Percentiles rank a stretch among this genome's conserved stretches.
Conservation (phyloP, 2,797 vertebrate species). For the Acestrorhynchus altus region DNA sequence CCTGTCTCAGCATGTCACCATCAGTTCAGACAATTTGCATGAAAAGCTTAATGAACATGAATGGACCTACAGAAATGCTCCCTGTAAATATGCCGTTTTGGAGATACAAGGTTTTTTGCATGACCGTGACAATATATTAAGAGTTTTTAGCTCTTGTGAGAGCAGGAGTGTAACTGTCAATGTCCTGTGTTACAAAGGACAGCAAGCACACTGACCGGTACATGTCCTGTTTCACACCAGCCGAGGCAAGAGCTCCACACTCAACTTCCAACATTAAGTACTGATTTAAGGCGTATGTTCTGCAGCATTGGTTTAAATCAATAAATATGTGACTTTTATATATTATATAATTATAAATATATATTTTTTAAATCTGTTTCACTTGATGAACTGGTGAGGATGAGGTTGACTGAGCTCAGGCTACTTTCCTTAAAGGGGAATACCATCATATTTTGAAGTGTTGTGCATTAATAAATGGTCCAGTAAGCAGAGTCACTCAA, state of each 20-base stretch:
- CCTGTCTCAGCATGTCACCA: neutral
- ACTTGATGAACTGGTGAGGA: neutral
- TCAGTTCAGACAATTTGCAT: neutral
- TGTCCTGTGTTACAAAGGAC: neutral
- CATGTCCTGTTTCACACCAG: neutral
- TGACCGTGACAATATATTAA: neutral
- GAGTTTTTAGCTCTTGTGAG: too few species aligned
- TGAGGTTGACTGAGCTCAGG: too few species aligned
- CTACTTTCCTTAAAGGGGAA: too few species aligned
- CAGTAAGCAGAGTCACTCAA: neutral
- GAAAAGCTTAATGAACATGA: too few species aligned
- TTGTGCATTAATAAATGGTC: too few species aligned
- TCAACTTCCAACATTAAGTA: neutral
- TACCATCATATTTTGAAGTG: too few species aligned
- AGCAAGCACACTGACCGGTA: neutral
- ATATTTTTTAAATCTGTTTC: too few species aligned
- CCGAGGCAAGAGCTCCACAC: neutral
- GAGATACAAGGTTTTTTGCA: too few species aligned
- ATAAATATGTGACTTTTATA: slow-evolving; percentile 32
- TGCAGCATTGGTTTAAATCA: slow-evolving; percentile 31
- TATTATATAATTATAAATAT: too few species aligned
- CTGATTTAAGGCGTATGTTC: slow-evolving; percentile 43
- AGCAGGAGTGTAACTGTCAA: neutral
- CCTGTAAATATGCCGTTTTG: too few species aligned
- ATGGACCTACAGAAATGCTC: too few species aligned